Percentiles rank a stretch among this genome's conserved stretches.
phyloP scores from a whole-genome alignment of 2,113 vertebrate species.

The Mesocricetus auratus region DNA sequence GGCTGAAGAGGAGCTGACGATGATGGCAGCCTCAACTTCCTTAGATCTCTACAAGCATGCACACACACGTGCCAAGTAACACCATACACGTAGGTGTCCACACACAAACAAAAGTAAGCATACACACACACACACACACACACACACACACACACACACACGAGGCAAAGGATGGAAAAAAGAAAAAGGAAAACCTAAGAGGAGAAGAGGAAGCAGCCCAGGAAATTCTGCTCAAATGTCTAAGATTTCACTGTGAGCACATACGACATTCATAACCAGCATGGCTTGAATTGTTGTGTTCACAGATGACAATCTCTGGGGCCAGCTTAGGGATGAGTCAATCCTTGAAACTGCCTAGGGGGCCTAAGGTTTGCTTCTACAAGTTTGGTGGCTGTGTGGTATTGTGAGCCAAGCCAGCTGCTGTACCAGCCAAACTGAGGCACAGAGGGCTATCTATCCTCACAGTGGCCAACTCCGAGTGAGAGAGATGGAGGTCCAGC shows the following conservation, averaged over 20 bases:
- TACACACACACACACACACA: no score
- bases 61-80: no score
- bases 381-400: background rate
- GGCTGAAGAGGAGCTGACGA: background rate
- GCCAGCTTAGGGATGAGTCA: background rate
- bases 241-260: background rate
- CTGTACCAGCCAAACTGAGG: background rate
- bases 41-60: background rate
- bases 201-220: background rate
- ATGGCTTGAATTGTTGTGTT: background rate
- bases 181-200: background rate
- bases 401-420: background rate
- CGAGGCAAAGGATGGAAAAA: background rate
- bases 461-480: background rate
- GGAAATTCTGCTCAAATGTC: background rate
- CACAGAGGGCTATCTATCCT: background rate
- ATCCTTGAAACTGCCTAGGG: background rate
- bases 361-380: background rate
- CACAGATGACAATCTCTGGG: background rate
- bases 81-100: fast-evolving
- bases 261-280: background rate
- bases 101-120: background rate
- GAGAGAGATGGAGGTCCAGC: background rate
- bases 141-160: no score
- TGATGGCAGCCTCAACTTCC: background rate